Conservation (phyloP, 2,113 vertebrate genomes). For the Stegastes partitus region DNA sequence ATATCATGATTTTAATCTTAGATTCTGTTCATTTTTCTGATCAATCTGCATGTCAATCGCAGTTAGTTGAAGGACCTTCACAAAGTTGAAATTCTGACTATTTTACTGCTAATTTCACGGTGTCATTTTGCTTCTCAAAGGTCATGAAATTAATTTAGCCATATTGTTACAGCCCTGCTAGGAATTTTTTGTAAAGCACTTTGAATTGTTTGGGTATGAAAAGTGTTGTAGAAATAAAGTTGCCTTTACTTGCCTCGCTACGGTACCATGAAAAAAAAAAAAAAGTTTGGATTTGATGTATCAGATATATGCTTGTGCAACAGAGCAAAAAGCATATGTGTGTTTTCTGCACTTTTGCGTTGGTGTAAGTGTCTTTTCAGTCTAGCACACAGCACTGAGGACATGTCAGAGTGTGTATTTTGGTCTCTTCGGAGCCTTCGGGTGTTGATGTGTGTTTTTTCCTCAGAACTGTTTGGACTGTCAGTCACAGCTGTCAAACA, state of each 20-base stretch:
- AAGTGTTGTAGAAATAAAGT: background rate
- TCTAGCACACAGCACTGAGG: constrained; percentile 3
- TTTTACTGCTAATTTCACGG: too few species aligned
- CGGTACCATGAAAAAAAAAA: background rate
- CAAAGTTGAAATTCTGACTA: too few species aligned
- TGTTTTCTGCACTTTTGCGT: background rate
- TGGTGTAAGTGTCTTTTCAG: constrained; percentile 11
- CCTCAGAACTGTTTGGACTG: constrained; percentile 53
- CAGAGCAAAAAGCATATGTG: constrained; percentile 20
- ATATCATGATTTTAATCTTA: too few species aligned
- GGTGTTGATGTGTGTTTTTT: constrained; percentile 45
- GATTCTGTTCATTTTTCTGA: too few species aligned
- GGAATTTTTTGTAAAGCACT: too few species aligned
- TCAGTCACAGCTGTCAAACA: constrained; percentile 75
- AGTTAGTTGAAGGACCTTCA: too few species aligned
- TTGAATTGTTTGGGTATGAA: too few species aligned
- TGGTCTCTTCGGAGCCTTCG: constrained; percentile 38
- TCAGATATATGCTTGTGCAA: constrained; percentile 28
- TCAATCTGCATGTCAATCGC: too few species aligned
- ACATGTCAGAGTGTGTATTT: constrained; percentile 58
- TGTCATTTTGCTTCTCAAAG: too few species aligned
- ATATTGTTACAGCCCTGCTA: too few species aligned
- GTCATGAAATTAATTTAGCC: too few species aligned
- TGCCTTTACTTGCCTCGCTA: background rate
- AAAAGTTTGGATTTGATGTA: constrained; percentile 34